Evolutionary conservation across 2,797 vertebrate genomes (phyloP).

Genomic region (Sphenodon punctatus): DNA sequence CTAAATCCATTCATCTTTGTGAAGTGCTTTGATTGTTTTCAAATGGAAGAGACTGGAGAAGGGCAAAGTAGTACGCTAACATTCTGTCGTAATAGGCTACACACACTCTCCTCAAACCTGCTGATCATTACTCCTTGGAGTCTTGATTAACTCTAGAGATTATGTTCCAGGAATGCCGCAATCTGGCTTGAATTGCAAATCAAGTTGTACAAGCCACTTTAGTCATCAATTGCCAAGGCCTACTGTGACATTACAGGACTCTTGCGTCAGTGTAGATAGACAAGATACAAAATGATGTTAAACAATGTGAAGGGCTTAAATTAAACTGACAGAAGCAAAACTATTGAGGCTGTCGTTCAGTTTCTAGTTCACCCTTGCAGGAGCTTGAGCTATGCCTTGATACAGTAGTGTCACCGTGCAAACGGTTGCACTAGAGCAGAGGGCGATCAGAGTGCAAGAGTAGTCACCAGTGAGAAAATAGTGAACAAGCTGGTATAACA

Average conservation of each 20-base stretch:
- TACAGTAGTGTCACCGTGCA: too few relatives aligned
- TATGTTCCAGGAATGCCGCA: background rate
- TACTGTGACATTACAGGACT: accelerated
- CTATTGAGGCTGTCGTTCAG: too few relatives aligned
- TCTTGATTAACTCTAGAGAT: background rate
- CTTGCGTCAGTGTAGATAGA: too few relatives aligned
- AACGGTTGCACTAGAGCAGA: too few relatives aligned
- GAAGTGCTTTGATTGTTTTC: background rate
- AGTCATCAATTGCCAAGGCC: accelerated
- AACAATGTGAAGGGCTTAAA: accelerated
- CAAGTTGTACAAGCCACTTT: background rate
- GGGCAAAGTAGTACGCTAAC: background rate
- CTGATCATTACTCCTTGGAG: background rate
- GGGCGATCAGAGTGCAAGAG: too few relatives aligned
- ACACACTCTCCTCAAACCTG: background rate
- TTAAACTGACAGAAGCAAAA: background rate
- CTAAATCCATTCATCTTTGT: background rate
- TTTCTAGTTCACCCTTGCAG: too few relatives aligned
- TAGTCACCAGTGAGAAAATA: too few relatives aligned
- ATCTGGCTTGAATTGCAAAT: accelerated
- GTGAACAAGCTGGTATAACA: too few relatives aligned
- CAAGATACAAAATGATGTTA: accelerated
- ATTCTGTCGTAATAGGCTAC: background rate
- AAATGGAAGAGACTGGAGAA: background rate
- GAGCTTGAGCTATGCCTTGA: too few relatives aligned